Evolutionary conservation across 2,888 invertebrate species (phyloP).

Genomic region (Drosophila setosimentum): DNA sequence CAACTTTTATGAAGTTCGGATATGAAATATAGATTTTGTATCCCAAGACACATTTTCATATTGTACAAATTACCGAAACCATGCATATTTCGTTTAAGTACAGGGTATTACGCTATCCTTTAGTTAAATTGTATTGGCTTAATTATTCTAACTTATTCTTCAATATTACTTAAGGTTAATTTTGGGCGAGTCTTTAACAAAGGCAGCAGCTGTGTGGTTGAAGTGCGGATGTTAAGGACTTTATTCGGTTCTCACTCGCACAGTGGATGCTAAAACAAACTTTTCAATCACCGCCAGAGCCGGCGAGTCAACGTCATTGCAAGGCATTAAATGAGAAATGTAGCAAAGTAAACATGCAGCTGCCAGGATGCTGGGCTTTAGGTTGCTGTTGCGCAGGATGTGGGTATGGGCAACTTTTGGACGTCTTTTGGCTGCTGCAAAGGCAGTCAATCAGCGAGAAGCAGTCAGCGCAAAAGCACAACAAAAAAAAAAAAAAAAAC

Average conservation of each 20-base stretch:
- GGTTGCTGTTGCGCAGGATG: slow-evolving; percentile 14
- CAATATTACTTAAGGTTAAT: background rate
- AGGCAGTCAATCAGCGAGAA: slow-evolving; percentile 66
- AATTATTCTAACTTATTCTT: background rate
- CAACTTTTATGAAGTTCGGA: background rate
- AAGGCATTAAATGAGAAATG: slow-evolving; percentile 74
- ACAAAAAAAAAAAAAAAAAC: slow-evolving; percentile 13
- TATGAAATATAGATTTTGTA: background rate
- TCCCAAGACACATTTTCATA: background rate
- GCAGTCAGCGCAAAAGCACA: slow-evolving; percentile 46
- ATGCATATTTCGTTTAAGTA: background rate
- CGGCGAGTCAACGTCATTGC: slow-evolving; percentile 67
- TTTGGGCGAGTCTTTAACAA: slow-evolving; percentile 15
- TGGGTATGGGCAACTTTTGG: slow-evolving; percentile 32
- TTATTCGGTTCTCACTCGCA: slow-evolving; percentile 3
- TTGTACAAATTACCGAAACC: background rate
- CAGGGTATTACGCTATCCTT: background rate
- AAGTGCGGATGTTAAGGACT: background rate
- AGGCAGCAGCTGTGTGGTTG: slow-evolving; percentile 7
- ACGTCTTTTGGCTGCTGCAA: slow-evolving; percentile 32
- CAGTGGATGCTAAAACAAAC: slow-evolving; percentile 56
- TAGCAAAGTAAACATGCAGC: slow-evolving; percentile 69
- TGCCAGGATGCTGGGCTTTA: slow-evolving; percentile 26
- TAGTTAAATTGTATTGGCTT: background rate
- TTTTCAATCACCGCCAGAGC: slow-evolving; percentile 73